These are phyloP conservation scores for Motacilla tschutschensis DNA, from an alignment of 2,113 vertebrate species.

Conservation along the genomic window DNA sequence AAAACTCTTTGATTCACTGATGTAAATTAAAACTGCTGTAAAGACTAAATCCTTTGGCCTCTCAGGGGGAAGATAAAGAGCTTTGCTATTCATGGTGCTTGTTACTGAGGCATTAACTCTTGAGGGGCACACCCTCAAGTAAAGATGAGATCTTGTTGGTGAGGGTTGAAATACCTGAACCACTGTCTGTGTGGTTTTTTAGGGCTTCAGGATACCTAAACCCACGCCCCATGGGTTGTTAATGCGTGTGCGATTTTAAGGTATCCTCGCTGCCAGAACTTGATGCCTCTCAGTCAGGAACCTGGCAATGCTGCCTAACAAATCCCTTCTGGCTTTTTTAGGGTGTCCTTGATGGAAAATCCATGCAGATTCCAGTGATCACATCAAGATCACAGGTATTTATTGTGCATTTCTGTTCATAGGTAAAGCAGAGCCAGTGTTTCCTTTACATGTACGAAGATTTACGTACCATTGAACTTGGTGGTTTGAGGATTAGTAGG, in stretches of 20 bases:
- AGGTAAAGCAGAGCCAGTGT: background rate
- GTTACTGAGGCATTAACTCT: background rate
- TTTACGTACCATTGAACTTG: background rate
- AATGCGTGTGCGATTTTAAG: background rate
- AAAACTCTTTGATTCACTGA: background rate
- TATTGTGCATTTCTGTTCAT: background rate
- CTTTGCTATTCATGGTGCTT: background rate
- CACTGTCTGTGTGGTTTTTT: background rate
- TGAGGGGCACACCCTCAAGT: background rate
- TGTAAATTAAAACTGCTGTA: background rate
- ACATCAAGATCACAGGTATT: slow-evolving; percentile 89
- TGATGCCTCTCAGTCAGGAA: background rate
- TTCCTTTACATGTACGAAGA: background rate
- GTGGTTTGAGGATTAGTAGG: background rate
- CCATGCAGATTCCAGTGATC: slow-evolving; percentile 85
- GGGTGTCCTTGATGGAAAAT: slow-evolving; percentile 71
- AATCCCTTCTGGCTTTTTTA: slow-evolving; percentile 45
- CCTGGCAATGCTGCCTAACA: background rate
- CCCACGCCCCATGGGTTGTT: background rate
- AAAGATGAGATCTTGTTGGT: background rate
- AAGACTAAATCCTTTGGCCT: background rate
- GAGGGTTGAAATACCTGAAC: background rate
- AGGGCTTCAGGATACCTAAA: background rate
- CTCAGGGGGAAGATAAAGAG: background rate
- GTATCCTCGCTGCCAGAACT: background rate